Evolutionary conservation across 2,888 invertebrate species (phyloP).

Genomic region (Mantis religiosa): DNA sequence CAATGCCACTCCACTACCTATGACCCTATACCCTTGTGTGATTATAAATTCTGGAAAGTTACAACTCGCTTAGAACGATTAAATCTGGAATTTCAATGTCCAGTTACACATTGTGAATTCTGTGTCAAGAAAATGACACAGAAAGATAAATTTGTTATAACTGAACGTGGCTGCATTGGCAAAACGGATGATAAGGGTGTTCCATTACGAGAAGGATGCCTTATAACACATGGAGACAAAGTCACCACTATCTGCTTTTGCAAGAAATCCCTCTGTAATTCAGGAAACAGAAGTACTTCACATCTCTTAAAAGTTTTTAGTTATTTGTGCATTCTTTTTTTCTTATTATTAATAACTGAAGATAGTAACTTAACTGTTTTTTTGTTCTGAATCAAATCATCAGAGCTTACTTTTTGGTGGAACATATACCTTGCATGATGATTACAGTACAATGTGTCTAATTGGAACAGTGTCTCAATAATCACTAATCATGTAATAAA

Average conservation of each 20-base stretch:
- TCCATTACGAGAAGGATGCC: neutral
- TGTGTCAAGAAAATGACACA: neutral
- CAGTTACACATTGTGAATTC: neutral
- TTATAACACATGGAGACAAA: neutral
- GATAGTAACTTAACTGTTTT: neutral
- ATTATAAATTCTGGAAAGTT: neutral
- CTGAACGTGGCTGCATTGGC: neutral
- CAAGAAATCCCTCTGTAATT: neutral
- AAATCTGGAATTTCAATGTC: neutral
- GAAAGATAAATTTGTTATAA: neutral
- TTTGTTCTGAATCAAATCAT: neutral
- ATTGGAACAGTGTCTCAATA: too few relatives aligned
- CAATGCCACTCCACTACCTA: neutral
- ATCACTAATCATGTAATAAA: too few relatives aligned
- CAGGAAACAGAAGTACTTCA: neutral
- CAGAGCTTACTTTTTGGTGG: too few relatives aligned
- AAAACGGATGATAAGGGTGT: neutral
- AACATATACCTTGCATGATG: too few relatives aligned
- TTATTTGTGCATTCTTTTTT: neutral
- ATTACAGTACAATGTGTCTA: too few relatives aligned
- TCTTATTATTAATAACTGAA: neutral
- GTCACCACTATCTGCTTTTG: neutral
- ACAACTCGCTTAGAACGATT: neutral
- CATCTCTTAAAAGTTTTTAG: neutral
- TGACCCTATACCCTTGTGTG: neutral